These are phyloP conservation scores for Acheta domesticus DNA, from an alignment of 2,888 invertebrate species.

Conservation along the genomic window DNA sequence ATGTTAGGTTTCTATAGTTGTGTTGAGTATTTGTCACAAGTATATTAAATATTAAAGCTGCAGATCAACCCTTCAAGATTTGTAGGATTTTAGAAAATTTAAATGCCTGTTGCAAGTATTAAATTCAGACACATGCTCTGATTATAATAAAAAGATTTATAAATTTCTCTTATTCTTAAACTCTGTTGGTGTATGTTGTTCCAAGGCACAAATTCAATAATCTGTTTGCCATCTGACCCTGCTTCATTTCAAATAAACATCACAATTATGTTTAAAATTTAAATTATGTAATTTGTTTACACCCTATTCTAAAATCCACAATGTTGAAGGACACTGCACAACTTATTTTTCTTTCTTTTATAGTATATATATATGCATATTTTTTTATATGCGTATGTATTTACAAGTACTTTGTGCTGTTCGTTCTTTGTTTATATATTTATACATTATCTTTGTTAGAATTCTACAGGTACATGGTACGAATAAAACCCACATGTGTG, in stretches of 20 bases:
- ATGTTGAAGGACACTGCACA: slow-evolving; percentile 6
- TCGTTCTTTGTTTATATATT: not conserved
- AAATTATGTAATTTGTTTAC: not conserved
- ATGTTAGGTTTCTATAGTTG: not conserved
- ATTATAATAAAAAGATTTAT: not conserved
- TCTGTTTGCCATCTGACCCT: not conserved
- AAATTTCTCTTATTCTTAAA: not conserved
- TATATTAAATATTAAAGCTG: slow-evolving; percentile 10
- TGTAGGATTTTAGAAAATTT: not conserved
- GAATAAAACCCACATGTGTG: slow-evolving; percentile 8
- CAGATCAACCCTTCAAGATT: slow-evolving; percentile 1
- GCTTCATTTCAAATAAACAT: not conserved
- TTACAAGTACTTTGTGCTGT: slow-evolving; percentile 18
- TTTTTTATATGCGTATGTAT: not conserved
- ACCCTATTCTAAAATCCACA: slow-evolving; percentile 11
- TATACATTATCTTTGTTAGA: slow-evolving; percentile 10
- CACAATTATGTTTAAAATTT: not conserved
- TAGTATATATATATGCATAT: too few relatives aligned
- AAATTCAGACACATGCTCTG: not conserved
- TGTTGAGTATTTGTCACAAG: slow-evolving; percentile 18
- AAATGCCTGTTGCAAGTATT: not conserved
- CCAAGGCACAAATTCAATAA: slow-evolving; percentile 9
- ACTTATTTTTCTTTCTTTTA: not conserved
- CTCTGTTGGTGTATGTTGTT: slow-evolving; percentile 2
- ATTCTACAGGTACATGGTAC: slow-evolving; percentile 7